Conservation (phyloP, 2,113 vertebrate genomes). For the Rhipidura dahli region DNA sequence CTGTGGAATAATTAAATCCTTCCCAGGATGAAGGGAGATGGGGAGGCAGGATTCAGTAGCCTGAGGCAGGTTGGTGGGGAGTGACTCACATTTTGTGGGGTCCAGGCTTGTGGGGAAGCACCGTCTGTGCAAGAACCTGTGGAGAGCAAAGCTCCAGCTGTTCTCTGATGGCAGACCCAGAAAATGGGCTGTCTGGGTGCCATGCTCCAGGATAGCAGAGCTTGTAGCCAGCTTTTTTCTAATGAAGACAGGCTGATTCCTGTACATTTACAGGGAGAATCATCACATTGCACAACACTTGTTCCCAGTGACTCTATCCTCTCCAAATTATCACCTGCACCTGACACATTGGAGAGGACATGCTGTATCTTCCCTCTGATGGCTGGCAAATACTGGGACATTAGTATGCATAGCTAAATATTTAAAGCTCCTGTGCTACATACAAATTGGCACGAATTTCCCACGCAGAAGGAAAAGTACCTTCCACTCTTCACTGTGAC, state of each 20-base stretch:
- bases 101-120: not conserved
- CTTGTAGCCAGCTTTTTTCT: not conserved
- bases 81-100: not conserved
- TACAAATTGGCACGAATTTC: not conserved
- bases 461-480: not conserved
- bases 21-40: not conserved
- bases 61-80: not conserved
- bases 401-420: not conserved
- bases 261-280: not conserved
- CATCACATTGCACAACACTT: not conserved
- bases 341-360: not conserved
- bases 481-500: not conserved
- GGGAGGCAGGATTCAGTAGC: not conserved
- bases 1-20: not conserved
- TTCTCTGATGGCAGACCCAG: not conserved
- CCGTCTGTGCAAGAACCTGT: not conserved
- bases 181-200: not conserved
- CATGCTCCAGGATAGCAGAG: not conserved
- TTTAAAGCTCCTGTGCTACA: not conserved
- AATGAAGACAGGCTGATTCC: not conserved
- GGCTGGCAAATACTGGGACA: not conserved
- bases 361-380: not conserved
- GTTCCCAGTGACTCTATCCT: not conserved
- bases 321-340: not conserved
- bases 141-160: not conserved